phyloP scores from a whole-genome alignment of 2,797 vertebrate species.

The Chiloscyllium punctatum region DNA sequence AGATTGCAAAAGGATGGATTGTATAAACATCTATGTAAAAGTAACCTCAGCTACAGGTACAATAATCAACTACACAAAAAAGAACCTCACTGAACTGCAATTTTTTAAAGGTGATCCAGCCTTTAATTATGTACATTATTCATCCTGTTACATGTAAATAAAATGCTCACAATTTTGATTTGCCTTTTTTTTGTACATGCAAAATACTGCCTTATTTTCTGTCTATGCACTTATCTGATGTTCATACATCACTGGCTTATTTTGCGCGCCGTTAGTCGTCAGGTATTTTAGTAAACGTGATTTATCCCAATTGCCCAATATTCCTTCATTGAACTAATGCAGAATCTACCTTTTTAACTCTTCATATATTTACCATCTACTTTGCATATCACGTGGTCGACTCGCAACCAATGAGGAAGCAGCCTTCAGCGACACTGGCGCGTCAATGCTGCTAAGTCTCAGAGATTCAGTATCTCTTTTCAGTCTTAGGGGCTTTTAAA shows the following conservation, averaged over 20 bases:
- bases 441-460: slow-evolving; percentile 75
- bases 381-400: slow-evolving; percentile 93
- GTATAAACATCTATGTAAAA: neutral
- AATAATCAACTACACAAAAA: neutral
- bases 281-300: neutral
- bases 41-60: neutral
- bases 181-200: neutral
- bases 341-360: slow-evolving; percentile 61
- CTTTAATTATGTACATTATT: neutral
- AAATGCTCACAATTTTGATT: neutral
- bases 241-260: neutral
- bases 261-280: neutral
- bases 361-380: slow-evolving; percentile 69
- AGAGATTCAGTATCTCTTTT: slow-evolving; percentile 74
- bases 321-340: slow-evolving; percentile 58
- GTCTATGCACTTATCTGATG: neutral
- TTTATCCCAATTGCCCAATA: neutral
- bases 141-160: no score
- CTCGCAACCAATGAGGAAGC: slow-evolving; percentile 74
- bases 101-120: neutral
- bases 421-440: slow-evolving; percentile 68
- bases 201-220: neutral
- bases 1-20: neutral
- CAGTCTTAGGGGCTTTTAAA: slow-evolving; percentile 83
- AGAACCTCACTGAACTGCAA: neutral